These are phyloP conservation scores for Ptychodera flava DNA, from an alignment of 35 echinoderm and acorn worm genomes.

Conservation along the genomic window DNA sequence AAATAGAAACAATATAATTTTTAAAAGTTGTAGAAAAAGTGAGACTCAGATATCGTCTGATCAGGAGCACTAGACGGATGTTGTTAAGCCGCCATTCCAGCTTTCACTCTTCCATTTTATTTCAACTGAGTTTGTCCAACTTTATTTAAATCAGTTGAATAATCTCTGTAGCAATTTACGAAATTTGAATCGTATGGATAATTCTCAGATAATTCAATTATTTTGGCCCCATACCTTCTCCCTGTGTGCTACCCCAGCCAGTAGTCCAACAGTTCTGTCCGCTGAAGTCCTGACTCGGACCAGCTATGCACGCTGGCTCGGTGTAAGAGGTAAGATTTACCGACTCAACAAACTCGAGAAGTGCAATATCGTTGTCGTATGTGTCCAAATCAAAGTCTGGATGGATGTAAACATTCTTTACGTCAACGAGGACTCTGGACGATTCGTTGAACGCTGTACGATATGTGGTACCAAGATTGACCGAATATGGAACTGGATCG, in stretches of 20 bases:
- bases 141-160: too few species aligned
- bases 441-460: not conserved
- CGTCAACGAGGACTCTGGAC: not conserved
- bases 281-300: not conserved
- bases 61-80: too few species aligned
- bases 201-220: too few species aligned
- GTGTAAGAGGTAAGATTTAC: not conserved
- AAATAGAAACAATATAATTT: too few species aligned
- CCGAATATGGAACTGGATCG: not conserved
- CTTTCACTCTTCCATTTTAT: too few species aligned
- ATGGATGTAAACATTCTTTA: not conserved
- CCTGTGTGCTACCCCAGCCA: not conserved
- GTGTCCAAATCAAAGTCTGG: not conserved
- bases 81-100: too few species aligned
- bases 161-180: too few species aligned
- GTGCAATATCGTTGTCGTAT: not conserved
- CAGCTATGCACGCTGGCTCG: not conserved
- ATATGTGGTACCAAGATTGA: not conserved
- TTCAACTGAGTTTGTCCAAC: too few species aligned
- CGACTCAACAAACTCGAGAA: not conserved
- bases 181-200: too few species aligned
- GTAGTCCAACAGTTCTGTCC: not conserved
- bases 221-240: not conserved
- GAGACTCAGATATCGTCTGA: too few species aligned
- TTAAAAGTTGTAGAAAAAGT: too few species aligned